phyloP scores from a whole-genome alignment of 1,140 invertebrate species.

The Battus philenor region DNA sequence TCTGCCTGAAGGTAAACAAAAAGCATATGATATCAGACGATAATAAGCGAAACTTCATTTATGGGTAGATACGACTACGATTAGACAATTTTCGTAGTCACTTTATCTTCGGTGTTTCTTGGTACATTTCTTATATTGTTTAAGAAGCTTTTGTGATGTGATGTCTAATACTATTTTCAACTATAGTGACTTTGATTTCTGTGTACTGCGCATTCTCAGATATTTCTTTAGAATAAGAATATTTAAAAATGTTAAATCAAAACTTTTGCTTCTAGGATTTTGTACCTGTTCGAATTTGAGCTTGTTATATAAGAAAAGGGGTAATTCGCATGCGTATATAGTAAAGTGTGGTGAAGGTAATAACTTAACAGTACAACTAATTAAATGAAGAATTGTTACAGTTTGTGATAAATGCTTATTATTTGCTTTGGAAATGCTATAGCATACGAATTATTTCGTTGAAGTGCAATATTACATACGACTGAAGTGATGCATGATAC shows the following conservation, averaged over 20 bases:
- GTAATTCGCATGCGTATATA: slow-evolving; percentile 59
- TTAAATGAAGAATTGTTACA: slow-evolving; percentile 36
- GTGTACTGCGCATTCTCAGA: slow-evolving; percentile 40
- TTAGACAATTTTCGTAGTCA: too few species aligned
- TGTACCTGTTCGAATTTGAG: slow-evolving; percentile 34
- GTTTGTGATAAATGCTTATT: slow-evolving; percentile 63
- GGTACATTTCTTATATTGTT: slow-evolving; percentile 59
- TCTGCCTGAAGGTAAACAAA: too few species aligned
- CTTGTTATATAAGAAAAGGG: slow-evolving; percentile 42
- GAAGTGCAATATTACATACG: slow-evolving; percentile 46
- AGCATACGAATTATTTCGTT: slow-evolving; percentile 57
- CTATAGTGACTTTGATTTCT: slow-evolving; percentile 42
- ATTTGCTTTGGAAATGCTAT: slow-evolving; percentile 57
- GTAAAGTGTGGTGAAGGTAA: slow-evolving; percentile 56
- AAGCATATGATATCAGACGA: too few species aligned
- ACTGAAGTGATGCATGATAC: slow-evolving; percentile 49
- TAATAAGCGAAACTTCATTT: too few species aligned
- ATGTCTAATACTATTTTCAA: slow-evolving; percentile 57
- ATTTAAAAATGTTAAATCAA: slow-evolving; percentile 29
- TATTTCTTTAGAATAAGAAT: slow-evolving; percentile 31
- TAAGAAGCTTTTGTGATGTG: slow-evolving; percentile 72
- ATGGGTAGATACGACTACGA: too few species aligned
- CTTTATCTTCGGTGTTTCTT: slow-evolving; percentile 23
- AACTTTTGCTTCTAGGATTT: slow-evolving; percentile 54
- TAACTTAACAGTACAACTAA: slow-evolving; percentile 36